phyloP scores from a whole-genome alignment of 2,888 invertebrate species.

The Torymus auratus region DNA sequence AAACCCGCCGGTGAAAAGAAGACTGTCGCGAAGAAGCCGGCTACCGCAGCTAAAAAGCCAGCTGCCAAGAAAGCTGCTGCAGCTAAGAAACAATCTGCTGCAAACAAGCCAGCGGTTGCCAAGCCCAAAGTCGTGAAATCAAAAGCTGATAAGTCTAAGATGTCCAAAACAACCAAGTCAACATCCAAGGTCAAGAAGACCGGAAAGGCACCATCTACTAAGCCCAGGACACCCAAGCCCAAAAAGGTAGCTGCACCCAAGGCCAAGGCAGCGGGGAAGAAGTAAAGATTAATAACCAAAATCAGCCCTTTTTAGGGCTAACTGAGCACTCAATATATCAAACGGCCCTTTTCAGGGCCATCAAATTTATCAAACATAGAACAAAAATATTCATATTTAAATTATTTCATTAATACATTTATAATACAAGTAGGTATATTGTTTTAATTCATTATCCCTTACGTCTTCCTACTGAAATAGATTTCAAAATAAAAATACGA shows the following conservation, averaged over 20 bases:
- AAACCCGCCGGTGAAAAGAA: slow-evolving; percentile 59
- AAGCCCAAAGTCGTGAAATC: background rate
- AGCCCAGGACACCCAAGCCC: slow-evolving; percentile 54
- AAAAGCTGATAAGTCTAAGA: too few relatives aligned
- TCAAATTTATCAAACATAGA: slow-evolving; percentile 39
- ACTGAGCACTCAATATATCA: background rate
- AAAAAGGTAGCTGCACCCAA: slow-evolving; percentile 67
- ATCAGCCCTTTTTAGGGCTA: too few relatives aligned
- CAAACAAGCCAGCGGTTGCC: too few relatives aligned
- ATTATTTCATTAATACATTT: too few relatives aligned
- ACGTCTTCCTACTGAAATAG: too few relatives aligned
- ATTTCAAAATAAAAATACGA: too few relatives aligned
- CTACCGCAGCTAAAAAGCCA: slow-evolving; percentile 24
- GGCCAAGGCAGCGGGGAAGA: slow-evolving; percentile 51
- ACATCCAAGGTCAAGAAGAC: slow-evolving; percentile 64
- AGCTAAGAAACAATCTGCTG: slow-evolving; percentile 47
- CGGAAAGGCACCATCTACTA: slow-evolving; percentile 71
- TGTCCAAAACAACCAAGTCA: too few relatives aligned
- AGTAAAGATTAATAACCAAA: background rate
- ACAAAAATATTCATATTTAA: too few relatives aligned
- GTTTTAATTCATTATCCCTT: too few relatives aligned
- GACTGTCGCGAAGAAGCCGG: slow-evolving; percentile 9
- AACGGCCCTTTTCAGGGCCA: slow-evolving; percentile 66
- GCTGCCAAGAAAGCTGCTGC: background rate
- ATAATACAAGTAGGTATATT: too few relatives aligned